phyloP scores from a whole-genome alignment of 1,140 invertebrate genomes.

The Matsumurasca onukii region DNA sequence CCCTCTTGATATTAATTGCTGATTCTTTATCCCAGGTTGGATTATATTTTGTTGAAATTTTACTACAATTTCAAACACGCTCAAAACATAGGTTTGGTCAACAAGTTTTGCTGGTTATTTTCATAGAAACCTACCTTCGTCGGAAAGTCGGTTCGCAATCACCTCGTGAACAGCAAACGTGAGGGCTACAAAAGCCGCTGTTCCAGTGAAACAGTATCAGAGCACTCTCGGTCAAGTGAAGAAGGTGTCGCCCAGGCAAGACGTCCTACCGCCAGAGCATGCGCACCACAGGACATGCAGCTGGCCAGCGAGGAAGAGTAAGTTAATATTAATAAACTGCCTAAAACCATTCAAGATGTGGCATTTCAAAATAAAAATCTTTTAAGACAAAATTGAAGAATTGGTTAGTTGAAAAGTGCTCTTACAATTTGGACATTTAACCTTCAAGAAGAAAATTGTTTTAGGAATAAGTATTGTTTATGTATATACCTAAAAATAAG shows the following conservation, averaged over 20 bases:
- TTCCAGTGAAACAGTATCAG: neutral
- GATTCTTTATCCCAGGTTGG: neutral
- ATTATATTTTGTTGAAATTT: neutral
- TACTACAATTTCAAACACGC: neutral
- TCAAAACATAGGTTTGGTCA: neutral
- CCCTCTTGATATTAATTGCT: too few relatives aligned
- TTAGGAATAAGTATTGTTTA: neutral
- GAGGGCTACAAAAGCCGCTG: neutral
- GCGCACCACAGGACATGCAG: neutral
- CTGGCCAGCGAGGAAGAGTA: constrained; percentile 11
- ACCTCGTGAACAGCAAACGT: neutral
- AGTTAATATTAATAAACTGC: too few relatives aligned
- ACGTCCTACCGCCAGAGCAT: neutral
- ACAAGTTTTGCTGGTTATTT: too few relatives aligned
- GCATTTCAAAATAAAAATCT: too few relatives aligned
- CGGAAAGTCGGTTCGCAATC: neutral
- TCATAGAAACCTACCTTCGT: too few relatives aligned
- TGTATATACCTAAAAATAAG: neutral
- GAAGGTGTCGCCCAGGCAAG: neutral
- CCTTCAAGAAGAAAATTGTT: neutral
- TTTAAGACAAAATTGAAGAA: too few relatives aligned
- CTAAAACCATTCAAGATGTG: too few relatives aligned
- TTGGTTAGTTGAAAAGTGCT: too few relatives aligned
- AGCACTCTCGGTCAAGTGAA: neutral
- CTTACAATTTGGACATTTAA: too few relatives aligned